Conservation (phyloP, 2,888 invertebrate species). For the Portevinia maculata region DNA sequence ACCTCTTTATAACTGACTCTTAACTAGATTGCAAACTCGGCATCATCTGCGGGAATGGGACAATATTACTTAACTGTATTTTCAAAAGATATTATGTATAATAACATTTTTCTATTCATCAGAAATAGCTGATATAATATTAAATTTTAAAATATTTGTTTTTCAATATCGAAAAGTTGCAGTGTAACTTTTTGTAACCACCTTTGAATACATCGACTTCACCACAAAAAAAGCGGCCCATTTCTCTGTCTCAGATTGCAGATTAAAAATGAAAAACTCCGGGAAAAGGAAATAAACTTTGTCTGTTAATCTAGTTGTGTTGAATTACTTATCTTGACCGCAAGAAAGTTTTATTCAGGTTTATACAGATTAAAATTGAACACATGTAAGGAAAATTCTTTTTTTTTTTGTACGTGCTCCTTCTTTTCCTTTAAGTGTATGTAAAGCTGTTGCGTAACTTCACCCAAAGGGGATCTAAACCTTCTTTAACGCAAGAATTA, state of each 20-base stretch:
- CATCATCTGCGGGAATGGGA: slow-evolving; percentile 22
- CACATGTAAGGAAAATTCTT: background rate
- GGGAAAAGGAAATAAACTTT: slow-evolving; percentile 12
- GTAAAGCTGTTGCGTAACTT: too few relatives aligned
- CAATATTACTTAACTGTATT: background rate
- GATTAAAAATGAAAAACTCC: background rate
- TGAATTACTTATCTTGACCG: slow-evolving; percentile 57
- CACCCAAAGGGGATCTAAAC: too few relatives aligned
- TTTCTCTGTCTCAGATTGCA: slow-evolving; percentile 1
- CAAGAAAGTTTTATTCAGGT: slow-evolving; percentile 42
- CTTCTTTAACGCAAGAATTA: too few relatives aligned
- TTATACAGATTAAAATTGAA: slow-evolving; percentile 11
- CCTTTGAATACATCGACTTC: slow-evolving; percentile 17
- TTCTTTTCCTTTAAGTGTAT: too few relatives aligned
- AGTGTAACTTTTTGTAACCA: slow-evolving; percentile 24
- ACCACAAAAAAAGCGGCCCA: slow-evolving; percentile 6
- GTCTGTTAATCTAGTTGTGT: slow-evolving; percentile 31
- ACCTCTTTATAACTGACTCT: slow-evolving; percentile 1
- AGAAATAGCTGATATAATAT: background rate
- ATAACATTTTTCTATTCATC: too few relatives aligned
- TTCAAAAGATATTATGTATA: too few relatives aligned
- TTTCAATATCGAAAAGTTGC: slow-evolving; percentile 22
- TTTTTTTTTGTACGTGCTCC: too few relatives aligned
- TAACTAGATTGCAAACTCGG: background rate
- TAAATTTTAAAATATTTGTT: background rate